phyloP scores from a whole-genome alignment of 1,140 invertebrate genomes.

The Drosophila pseudoobscura region DNA sequence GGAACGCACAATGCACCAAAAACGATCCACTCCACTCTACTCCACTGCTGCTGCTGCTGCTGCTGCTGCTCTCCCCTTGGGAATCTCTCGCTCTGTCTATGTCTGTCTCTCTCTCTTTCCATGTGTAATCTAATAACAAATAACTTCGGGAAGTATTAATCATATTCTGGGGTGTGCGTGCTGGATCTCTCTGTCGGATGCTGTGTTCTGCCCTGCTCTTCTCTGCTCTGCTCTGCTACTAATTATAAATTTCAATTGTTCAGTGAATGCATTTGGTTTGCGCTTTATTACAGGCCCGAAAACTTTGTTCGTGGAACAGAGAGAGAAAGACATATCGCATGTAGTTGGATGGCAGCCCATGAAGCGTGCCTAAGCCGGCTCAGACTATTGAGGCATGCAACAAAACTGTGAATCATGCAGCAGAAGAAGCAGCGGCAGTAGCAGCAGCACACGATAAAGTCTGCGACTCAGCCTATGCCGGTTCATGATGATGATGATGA shows the following conservation, averaged over 20 bases:
- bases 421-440: no score
- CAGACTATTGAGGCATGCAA: slow-evolving; percentile 63
- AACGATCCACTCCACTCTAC: slow-evolving; percentile 30
- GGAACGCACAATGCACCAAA: slow-evolving; percentile 20
- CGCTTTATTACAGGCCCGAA: slow-evolving; percentile 54
- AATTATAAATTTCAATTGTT: slow-evolving; percentile 82
- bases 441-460: slow-evolving; percentile 19
- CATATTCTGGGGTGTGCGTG: slow-evolving; percentile 58
- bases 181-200: not conserved
- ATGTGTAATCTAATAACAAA: slow-evolving; percentile 79
- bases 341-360: slow-evolving; percentile 35
- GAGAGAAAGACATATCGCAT: not conserved
- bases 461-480: slow-evolving; percentile 20
- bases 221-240: slow-evolving; percentile 53
- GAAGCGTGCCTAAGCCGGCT: slow-evolving; percentile 67
- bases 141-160: slow-evolving; percentile 81
- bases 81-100: not conserved
- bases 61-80: not conserved
- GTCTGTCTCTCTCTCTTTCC: not conserved
- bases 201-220: slow-evolving; percentile 11
- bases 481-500: no score
- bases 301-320: slow-evolving; percentile 18
- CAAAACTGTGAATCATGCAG: slow-evolving; percentile 67
- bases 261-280: slow-evolving; percentile 52
- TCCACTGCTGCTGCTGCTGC: not conserved